Base-by-base conservation (phyloP, 2,797 vertebrate species). In the Pseudomugil tenellus region DNA sequence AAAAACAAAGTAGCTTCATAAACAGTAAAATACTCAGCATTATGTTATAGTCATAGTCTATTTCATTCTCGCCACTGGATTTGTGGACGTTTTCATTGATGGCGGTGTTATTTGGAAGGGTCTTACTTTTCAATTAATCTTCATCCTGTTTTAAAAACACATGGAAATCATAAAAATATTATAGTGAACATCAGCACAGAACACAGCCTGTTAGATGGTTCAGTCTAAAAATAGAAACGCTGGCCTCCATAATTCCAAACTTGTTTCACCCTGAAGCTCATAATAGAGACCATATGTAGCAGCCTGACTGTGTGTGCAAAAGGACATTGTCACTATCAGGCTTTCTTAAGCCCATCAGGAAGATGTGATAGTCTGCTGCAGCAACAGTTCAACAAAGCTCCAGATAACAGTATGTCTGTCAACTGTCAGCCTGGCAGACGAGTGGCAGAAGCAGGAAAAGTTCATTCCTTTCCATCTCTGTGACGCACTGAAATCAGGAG, bases 341-440 rank as follows among this genome's bases (percentile, higher is more conserved):
- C 68, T 64, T 68, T 82, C 79, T 62, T 65, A 60, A 63, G 28
- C 78, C 72, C 83, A 79, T 81, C 88, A 87, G 84, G 84, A 89
- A 89, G 89, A 90, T 83, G 84, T 74, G 78, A 77, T 67, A 78
- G 83, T 80, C 77, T 79, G 77, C 80, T 80, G 85, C 35, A 37
- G 80, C 87, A 85, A 84, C 76, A 84, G 90, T 92, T 87, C 77
- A 76, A 80, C 83, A 85, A 76, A 49, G 67, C 21, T 32, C 63
- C 78, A 90, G 93, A 93, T 94, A 92, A 90, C 72, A 79, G 85
- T 80, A 88, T 5, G 84, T 87, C 92, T 94, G 93, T 94, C 90
- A 87, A 93, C 76, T 76, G 81, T 94, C 93, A 93, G 77, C 79
- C 74, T 88, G 86, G 89, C 88, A 84, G 91, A 89, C 82, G 90